Base-by-base conservation (phyloP, 2,113 vertebrate species). In the Phaetusa simplex region DNA sequence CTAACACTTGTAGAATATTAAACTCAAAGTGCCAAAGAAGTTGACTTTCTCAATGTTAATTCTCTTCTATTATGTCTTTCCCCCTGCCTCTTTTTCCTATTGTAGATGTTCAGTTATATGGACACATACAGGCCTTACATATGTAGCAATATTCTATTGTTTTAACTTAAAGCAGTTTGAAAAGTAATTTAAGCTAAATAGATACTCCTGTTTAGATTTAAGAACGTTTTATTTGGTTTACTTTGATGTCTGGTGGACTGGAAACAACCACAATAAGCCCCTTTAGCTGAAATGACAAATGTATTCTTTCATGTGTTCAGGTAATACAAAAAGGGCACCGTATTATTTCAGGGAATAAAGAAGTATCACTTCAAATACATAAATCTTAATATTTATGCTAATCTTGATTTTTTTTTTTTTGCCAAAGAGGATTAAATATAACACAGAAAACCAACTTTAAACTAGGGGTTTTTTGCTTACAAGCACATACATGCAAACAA, bases 391-490 rank as follows among this genome's bases (percentile, higher is more conserved):
- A 22, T 40, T 55, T 69, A 13, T 40, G 20, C 14, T 55, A 8
- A 45, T 91, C 30, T 50, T 91, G 23, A 38, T 88, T 91, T 85
- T 42, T 42, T 42, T 42, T 42, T 42, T 42, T 42, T 85, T 94
- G 23, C 20, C 13, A 32, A 52, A 65, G 40, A 64, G 5, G 23
- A 45, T n/a, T 53, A 84, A 50, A 9, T 59, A 22, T 58, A 34
- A 42, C 71, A 69, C 13, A 61, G 47, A 67, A 82, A 89, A 40
- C 4, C 21, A 62, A 2, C 6, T 71, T 38, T 56, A 50, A 81
- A 43, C 7, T 22, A 18, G 15, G 2, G 0, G 1, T 24, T 38
- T 78, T 73, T 11, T 70, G 0, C n/a, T 72, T 11, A 50, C 45
- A 38, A 2, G 6, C 13, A 38, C 1, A 40, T 32, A 30, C 13